phyloP scores from a whole-genome alignment of 1,140 invertebrate genomes.

The Copidosoma floridanum region DNA sequence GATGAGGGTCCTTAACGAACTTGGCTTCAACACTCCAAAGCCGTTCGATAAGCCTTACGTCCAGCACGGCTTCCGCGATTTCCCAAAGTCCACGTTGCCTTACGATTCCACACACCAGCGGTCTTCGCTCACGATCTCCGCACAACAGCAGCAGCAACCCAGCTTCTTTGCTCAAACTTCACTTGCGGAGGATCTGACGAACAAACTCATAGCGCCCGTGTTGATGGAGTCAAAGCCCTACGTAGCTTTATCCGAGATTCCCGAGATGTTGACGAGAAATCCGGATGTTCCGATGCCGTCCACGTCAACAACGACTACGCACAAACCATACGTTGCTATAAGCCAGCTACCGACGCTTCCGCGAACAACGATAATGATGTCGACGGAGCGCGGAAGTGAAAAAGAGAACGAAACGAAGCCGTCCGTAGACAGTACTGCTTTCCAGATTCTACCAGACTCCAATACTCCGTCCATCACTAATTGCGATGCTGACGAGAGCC shows the following conservation, averaged over 20 bases:
- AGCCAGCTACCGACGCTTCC: slow-evolving; percentile 3
- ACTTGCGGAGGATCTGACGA: slow-evolving; percentile 6
- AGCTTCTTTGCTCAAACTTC: slow-evolving; percentile 11
- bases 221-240: slow-evolving; percentile 32
- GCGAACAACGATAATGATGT: slow-evolving; percentile 20
- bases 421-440: slow-evolving; percentile 17
- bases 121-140: slow-evolving; percentile 18
- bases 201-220: neutral
- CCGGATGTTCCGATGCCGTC: neutral
- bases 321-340: slow-evolving; percentile 35
- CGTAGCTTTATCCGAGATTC: slow-evolving; percentile 39
- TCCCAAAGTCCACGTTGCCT: slow-evolving; percentile 21
- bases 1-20: slow-evolving; percentile 10
- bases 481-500: too few species aligned
- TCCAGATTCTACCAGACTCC: neutral
- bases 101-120: slow-evolving; percentile 11
- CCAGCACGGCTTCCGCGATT: slow-evolving; percentile 35
- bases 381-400: too few species aligned
- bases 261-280: slow-evolving; percentile 27
- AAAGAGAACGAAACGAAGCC: too few species aligned
- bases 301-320: neutral
- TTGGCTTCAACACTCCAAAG: slow-evolving; percentile 9
- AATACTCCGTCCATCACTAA: too few species aligned
- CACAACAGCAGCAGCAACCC: slow-evolving; percentile 32
- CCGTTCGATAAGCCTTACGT: slow-evolving; percentile 40